Conservation (phyloP, 1,140 invertebrate genomes). For the Danaus plexippus region DNA sequence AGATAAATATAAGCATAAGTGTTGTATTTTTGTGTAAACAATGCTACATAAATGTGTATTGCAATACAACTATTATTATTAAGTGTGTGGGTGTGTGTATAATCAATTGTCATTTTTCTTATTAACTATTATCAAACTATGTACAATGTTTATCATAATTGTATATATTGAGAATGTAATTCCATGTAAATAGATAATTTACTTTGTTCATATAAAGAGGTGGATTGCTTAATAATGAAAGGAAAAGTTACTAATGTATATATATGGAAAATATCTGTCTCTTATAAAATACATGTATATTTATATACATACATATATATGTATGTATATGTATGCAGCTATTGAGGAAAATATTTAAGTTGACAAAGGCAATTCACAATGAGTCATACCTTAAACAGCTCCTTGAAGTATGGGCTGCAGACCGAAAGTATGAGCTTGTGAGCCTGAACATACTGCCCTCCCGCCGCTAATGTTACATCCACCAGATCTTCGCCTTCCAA, state of each 20-base stretch:
- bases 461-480: constrained; percentile 82
- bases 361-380: constrained; percentile 33
- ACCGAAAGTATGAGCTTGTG: constrained; percentile 81
- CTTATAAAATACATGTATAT: constrained; percentile 19
- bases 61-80: too few relatives aligned
- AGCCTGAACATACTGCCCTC: constrained; percentile 78
- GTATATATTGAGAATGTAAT: constrained; percentile 15
- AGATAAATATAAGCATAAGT: too few relatives aligned
- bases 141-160: constrained; percentile 9
- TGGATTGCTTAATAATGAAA: constrained; percentile 14
- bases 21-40: too few relatives aligned
- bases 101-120: too few relatives aligned
- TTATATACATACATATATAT: constrained; percentile 22
- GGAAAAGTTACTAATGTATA: constrained; percentile 6
- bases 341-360: constrained; percentile 29
- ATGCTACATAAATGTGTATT: too few relatives aligned
- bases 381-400: constrained; percentile 79
- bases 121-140: too few relatives aligned
- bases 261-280: constrained; percentile 24
- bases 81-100: too few relatives aligned
- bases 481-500: constrained; percentile 79
- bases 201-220: neutral
- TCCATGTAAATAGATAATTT: constrained; percentile 8
- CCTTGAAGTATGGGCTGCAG: constrained; percentile 81
- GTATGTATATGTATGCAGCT: constrained; percentile 22